A percentile compares a stretch with the other conserved stretches of the same genome.
phyloP scores from a whole-genome alignment of 2,888 invertebrate genomes.

The Tipula vernalis region DNA sequence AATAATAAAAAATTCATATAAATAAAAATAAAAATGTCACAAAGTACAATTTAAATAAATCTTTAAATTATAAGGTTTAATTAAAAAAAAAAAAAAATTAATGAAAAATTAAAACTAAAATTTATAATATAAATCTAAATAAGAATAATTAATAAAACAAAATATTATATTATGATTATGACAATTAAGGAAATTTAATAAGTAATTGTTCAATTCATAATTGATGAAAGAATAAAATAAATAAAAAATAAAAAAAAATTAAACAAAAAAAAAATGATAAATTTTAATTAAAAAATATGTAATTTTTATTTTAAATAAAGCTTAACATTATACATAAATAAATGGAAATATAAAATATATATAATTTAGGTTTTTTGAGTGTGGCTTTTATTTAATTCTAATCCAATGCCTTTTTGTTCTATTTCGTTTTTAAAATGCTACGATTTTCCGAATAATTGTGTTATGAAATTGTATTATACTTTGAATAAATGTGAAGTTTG shows the following conservation, averaged over 20 bases:
- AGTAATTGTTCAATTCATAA: neutral
- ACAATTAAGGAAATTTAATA: neutral
- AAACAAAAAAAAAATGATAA: neutral
- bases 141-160: neutral
- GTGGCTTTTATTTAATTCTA: neutral
- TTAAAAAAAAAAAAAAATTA: neutral
- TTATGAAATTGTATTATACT: too few relatives aligned
- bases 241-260: neutral
- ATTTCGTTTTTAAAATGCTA: too few relatives aligned
- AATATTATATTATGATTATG: neutral
- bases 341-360: neutral
- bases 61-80: neutral
- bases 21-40: neutral
- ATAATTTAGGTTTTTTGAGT: neutral
- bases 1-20: neutral
- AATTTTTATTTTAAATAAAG: constrained; percentile 4
- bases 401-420: too few relatives aligned
- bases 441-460: too few relatives aligned
- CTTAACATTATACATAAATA: constrained; percentile 4
- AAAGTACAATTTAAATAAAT: constrained; percentile 4
- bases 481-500: too few relatives aligned
- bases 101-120: neutral
- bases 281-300: constrained; percentile 4
- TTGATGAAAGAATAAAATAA: neutral
- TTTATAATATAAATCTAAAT: neutral